Percentiles rank a stretch among this genome's conserved stretches.
These are phyloP conservation scores for Sebastes umbrosus DNA, from an alignment of 2,797 vertebrate genomes.

Conservation along the genomic window DNA sequence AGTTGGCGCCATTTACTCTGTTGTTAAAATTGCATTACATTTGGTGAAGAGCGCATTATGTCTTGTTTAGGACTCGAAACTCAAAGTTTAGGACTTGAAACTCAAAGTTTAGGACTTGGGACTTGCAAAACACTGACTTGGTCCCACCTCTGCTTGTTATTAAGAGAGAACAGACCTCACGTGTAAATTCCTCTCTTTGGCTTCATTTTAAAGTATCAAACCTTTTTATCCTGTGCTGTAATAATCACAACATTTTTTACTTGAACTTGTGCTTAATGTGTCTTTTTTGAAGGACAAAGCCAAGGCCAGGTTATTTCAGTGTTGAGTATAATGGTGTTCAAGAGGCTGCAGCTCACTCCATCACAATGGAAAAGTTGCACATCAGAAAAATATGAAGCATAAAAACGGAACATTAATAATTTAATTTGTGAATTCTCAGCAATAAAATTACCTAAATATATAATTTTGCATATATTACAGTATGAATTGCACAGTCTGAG, in stretches of 20 bases:
- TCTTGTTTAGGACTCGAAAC: too few relatives aligned
- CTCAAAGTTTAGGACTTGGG: too few relatives aligned
- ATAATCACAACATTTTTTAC: background rate
- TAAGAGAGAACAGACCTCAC: background rate
- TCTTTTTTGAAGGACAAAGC: background rate
- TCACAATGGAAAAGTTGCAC: background rate
- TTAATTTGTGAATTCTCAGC: background rate
- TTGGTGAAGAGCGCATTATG: too few relatives aligned
- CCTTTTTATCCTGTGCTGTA: background rate
- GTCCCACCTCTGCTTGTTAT: too few relatives aligned
- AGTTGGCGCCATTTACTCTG: too few relatives aligned
- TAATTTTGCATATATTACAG: background rate
- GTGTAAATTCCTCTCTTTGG: background rate
- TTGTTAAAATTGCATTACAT: too few relatives aligned
- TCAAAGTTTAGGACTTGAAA: too few relatives aligned
- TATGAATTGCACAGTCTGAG: background rate
- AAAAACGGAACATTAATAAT: background rate
- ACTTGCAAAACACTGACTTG: too few relatives aligned
- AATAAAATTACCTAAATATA: background rate
- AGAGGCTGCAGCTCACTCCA: background rate
- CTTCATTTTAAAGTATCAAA: background rate
- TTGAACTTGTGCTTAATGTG: background rate
- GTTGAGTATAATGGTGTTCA: background rate
- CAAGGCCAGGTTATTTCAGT: background rate
- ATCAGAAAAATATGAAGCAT: background rate